These are phyloP conservation scores for Sinocyclocheilus maitianheensis DNA, from an alignment of 2,113 vertebrate species.

Conservation along the genomic window DNA sequence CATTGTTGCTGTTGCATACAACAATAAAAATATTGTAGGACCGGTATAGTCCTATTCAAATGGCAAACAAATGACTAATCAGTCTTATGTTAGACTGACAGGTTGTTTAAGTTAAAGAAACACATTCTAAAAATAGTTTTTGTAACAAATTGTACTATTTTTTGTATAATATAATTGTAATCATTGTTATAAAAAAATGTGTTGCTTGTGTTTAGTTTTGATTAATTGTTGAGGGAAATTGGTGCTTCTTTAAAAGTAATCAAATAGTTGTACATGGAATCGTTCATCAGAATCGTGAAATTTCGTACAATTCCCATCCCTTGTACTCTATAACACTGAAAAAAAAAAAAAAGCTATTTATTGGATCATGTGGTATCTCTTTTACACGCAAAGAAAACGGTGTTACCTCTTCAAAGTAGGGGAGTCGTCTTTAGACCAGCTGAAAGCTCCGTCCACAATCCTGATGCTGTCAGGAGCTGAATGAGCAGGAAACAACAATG, in stretches of 20 bases:
- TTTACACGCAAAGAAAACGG: background rate
- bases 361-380: background rate
- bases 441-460: constrained; percentile 84
- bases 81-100: no score
- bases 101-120: no score
- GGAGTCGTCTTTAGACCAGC: constrained; percentile 85
- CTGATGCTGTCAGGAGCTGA: constrained; percentile 78
- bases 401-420: constrained; percentile 81
- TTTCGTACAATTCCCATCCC: background rate
- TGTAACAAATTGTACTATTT: background rate
- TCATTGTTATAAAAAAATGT: background rate
- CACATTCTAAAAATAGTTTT: background rate
- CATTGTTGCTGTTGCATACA: background rate
- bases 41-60: background rate
- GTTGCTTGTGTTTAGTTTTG: background rate
- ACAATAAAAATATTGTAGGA: background rate
- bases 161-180: background rate
- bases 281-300: background rate
- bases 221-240: background rate
- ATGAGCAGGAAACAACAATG: constrained; percentile 10
- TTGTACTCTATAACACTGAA: background rate
- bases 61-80: no score
- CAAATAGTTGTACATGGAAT: background rate
- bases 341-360: background rate
- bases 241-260: background rate